Base-by-base conservation (phyloP, 2,113 vertebrate genomes). In the Fulica atra region DNA sequence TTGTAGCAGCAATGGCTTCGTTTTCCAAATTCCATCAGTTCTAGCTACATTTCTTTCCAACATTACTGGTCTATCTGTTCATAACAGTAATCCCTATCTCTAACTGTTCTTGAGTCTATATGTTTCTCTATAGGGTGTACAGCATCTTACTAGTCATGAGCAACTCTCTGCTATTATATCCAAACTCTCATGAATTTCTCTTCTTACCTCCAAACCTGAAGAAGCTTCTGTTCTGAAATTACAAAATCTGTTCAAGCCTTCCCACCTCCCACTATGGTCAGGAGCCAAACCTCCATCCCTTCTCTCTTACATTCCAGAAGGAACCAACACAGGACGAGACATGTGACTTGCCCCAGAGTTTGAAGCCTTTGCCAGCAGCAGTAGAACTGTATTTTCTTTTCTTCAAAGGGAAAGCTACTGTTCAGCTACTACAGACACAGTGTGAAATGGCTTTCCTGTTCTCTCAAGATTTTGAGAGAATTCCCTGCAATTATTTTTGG, bases 11-110 rank as follows among this genome's bases (percentile, higher is more conserved):
- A 95, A 71, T 38, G 83, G 65, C 95, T 95, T 92, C 51, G 59
- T 93, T 96, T 97, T 92, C 76, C 83, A 91, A 95, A 93, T n/a
- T 81, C 79, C 83, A 73, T 86, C 50, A 87, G 89, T 96, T 82
- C 79, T 42, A 92, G 66, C 8, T 90, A 77, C 48, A 40, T 91
- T 97, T 91, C 78, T 91, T 94, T 96, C 89, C 56, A 50, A 31
- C 61, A 81, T 86, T 66, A 89, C 79, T 81, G 42, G 73, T 44
- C 63, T 72, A 77, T 61, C 64, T 87, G 74, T 84, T 96, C 11
- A 8, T 61, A 91, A 61, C 24, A 71, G 35, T 83, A 88, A 91
- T 38, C 18, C 42, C 50, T 71, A 4, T 44, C 17, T 35, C 88
- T 66, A 71, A 24, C 60, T 81, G 44, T n/a, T 82, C 56, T 50